A percentile compares a stretch with the other conserved stretches of the same genome.
Evolutionary conservation across 2,888 invertebrate species (phyloP).

Genomic region (Torymus texanus): DNA sequence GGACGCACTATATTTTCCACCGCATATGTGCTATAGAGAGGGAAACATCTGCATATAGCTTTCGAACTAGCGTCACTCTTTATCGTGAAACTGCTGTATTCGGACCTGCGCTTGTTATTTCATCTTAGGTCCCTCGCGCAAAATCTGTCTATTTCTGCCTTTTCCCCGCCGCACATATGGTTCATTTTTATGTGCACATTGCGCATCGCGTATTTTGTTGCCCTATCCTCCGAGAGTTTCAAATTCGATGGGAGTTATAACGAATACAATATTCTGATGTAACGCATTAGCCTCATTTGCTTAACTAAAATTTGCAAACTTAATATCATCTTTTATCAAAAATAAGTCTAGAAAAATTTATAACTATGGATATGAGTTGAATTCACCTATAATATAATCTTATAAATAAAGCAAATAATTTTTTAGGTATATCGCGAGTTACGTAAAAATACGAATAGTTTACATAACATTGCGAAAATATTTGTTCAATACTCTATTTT

Average conservation of each 20-base stretch:
- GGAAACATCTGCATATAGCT: slow-evolving; percentile 21
- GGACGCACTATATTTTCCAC: not conserved
- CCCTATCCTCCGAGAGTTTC: not conserved
- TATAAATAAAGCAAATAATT: too few relatives aligned
- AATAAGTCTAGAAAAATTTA: too few relatives aligned
- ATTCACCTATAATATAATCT: too few relatives aligned
- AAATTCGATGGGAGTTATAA: too few relatives aligned
- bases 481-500: slow-evolving; percentile 4
- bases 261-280: too few relatives aligned
- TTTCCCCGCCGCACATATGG: not conserved
- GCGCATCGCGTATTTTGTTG: not conserved
- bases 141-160: slow-evolving; percentile 16
- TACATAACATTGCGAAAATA: not conserved
- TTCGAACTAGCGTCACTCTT: slow-evolving; percentile 23
- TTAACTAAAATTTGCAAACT: too few relatives aligned
- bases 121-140: not conserved
- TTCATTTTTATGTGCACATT: slow-evolving; percentile 22
- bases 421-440: too few relatives aligned
- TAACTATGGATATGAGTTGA: too few relatives aligned
- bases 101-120: slow-evolving; percentile 53
- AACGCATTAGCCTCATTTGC: too few relatives aligned
- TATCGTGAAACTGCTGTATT: slow-evolving; percentile 61
- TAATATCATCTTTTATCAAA: too few relatives aligned
- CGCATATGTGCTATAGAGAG: not conserved
- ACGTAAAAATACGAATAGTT: too few relatives aligned